Percentiles rank a stretch among this genome's conserved stretches.
phyloP scores from a whole-genome alignment of 2,888 invertebrate species.

The Campopleginae sp. region DNA sequence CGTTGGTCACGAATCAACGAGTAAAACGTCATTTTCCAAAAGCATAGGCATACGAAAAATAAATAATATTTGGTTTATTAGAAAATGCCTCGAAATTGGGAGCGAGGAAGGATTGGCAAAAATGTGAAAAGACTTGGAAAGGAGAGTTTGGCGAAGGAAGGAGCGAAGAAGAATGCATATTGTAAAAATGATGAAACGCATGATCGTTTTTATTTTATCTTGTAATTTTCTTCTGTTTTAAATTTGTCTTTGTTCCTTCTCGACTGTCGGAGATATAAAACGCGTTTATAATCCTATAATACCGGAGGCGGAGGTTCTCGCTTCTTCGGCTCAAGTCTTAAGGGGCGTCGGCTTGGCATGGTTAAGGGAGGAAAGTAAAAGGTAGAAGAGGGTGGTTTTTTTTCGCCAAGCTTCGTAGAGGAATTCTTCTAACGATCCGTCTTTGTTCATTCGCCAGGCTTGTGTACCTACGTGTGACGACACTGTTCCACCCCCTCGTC shows the following conservation, averaged over 20 bases:
- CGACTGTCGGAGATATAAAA: conserved; percentile 62
- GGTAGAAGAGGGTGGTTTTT: conserved; percentile 52
- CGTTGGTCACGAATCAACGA: conserved; percentile 78
- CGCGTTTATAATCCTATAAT: conserved; percentile 70
- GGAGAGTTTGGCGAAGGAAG: not conserved
- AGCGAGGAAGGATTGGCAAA: not conserved
- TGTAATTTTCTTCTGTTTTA: conserved; percentile 25
- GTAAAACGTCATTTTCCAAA: conserved; percentile 51
- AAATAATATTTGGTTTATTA: not conserved
- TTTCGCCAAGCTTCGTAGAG: conserved; percentile 56
- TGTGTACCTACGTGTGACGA: conserved; percentile 52
- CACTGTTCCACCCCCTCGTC: conserved; percentile 8
- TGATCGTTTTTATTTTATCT: conserved; percentile 16
- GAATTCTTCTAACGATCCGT: conserved; percentile 72
- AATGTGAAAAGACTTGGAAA: not conserved
- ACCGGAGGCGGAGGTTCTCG: conserved; percentile 55
- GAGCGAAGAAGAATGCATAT: conserved; percentile 6
- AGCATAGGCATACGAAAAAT: conserved; percentile 2
- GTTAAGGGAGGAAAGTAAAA: conserved; percentile 40
- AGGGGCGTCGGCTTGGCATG: conserved; percentile 30
- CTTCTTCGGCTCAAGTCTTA: conserved; percentile 33
- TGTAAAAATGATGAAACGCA: conserved; percentile 27
- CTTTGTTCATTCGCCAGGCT: conserved; percentile 69
- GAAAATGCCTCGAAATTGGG: not conserved
- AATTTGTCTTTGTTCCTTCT: conserved; percentile 50